phyloP scores from a whole-genome alignment of 2,797 vertebrate species.

The Lagothrix lagotricha region DNA sequence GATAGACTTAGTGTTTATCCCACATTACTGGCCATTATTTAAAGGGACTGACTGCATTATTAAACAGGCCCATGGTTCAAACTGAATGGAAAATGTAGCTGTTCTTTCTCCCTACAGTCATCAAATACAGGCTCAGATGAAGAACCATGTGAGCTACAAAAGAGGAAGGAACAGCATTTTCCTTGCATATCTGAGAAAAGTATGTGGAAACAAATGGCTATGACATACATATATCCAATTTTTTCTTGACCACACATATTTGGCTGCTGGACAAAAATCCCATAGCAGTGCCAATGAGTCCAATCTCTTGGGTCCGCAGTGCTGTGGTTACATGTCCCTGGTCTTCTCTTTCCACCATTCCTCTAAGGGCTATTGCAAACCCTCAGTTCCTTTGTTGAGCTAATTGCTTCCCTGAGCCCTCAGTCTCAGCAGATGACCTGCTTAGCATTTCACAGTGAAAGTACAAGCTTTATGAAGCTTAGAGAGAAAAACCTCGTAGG shows the following conservation, averaged over 20 bases:
- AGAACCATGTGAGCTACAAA: not conserved
- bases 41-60: not conserved
- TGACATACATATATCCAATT: not conserved
- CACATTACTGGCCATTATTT: not conserved
- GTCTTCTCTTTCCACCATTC: not conserved
- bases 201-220: not conserved
- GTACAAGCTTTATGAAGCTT: not conserved
- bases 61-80: not conserved
- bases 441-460: not conserved
- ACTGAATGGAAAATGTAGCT: not conserved
- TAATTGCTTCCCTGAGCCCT: not conserved
- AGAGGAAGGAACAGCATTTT: not conserved
- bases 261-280: not conserved
- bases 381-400: not conserved
- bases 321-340: not conserved
- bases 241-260: not conserved
- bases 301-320: not conserved
- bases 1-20: not conserved
- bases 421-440: not conserved
- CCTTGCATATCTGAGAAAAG: not conserved
- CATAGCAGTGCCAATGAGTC: not conserved
- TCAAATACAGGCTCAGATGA: not conserved
- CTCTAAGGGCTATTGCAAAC: not conserved
- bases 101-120: not conserved
- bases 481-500: not conserved